Conservation (phyloP, 2,888 invertebrate species). For the Rhingia campestris region DNA sequence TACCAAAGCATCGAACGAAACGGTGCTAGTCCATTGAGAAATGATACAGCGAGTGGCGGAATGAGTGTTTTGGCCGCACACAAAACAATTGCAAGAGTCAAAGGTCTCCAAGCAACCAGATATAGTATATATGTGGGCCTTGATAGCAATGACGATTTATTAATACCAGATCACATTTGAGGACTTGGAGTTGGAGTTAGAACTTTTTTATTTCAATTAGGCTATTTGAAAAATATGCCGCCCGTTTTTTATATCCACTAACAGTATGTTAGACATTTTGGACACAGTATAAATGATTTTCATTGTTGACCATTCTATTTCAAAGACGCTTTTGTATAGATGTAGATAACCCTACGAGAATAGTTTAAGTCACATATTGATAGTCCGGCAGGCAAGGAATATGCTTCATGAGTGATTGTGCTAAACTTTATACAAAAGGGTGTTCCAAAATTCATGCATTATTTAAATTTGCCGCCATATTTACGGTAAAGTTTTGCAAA, state of each 20-base stretch:
- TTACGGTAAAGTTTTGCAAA: no score
- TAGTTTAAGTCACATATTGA: no score
- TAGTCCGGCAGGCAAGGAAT: no score
- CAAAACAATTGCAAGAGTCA: constrained; percentile 31
- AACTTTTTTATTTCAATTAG: constrained; percentile 41
- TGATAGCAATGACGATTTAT: constrained; percentile 46
- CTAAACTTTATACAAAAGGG: no score
- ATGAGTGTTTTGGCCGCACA: not conserved
- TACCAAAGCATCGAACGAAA: constrained; percentile 9
- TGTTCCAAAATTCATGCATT: no score
- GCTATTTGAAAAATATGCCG: constrained; percentile 1
- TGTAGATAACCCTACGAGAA: no score
- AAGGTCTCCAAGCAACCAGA: constrained; percentile 16
- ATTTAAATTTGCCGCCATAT: no score
- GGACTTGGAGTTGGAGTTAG: no score
- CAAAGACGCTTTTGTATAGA: no score
- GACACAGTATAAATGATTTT: no score
- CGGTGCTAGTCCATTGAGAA: constrained; percentile 5
- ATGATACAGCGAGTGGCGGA: constrained; percentile 4
- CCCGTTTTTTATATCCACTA: not conserved
- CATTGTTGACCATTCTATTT: no score
- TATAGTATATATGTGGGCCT: constrained; percentile 4
- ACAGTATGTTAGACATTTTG: constrained; percentile 8
- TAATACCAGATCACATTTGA: constrained; percentile 39
- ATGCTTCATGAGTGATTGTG: no score